A percentile compares a stretch with the other conserved stretches of the same genome.
Evolutionary conservation across 2,888 invertebrate species (phyloP).

Genomic region (Lycaena phlaeas): DNA sequence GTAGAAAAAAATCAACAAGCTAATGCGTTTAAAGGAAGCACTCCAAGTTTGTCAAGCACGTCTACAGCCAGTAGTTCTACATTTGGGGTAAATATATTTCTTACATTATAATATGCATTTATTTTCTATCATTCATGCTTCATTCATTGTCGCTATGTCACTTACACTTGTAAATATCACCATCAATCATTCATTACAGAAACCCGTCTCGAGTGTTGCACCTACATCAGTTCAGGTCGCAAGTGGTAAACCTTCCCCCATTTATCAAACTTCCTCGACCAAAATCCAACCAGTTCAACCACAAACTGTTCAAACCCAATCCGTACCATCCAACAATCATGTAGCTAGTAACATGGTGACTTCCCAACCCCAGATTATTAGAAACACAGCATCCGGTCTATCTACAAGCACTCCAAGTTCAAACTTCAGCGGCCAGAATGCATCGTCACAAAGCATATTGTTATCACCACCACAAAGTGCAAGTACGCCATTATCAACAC

Average conservation of each 20-base stretch:
- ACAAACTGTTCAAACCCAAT: constrained; percentile 75
- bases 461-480: constrained; percentile 76
- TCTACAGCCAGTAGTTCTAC: constrained; percentile 52
- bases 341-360: constrained; percentile 56
- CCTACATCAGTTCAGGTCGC: constrained; percentile 81
- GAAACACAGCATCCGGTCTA: constrained; percentile 64
- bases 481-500: constrained; percentile 73
- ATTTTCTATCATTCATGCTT: constrained; percentile 10
- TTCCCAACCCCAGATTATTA: constrained; percentile 68
- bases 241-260: constrained; percentile 79
- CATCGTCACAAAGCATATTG: constrained; percentile 55
- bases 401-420: constrained; percentile 62
- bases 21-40: constrained; percentile 46
- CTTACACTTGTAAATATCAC: constrained; percentile 56
- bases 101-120: constrained; percentile 9
- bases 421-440: constrained; percentile 49
- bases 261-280: constrained; percentile 86
- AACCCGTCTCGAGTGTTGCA: constrained; percentile 90
- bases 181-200: constrained; percentile 75
- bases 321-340: constrained; percentile 49
- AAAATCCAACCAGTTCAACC: constrained; percentile 87
- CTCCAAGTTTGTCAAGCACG: constrained; percentile 53
- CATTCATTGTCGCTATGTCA: constrained; percentile 23
- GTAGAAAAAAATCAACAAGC: constrained; percentile 40
- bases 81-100: constrained; percentile 54